These are phyloP conservation scores for Stenopsyche tienmushanensis DNA, from an alignment of 1,140 invertebrate species.

Conservation along the genomic window DNA sequence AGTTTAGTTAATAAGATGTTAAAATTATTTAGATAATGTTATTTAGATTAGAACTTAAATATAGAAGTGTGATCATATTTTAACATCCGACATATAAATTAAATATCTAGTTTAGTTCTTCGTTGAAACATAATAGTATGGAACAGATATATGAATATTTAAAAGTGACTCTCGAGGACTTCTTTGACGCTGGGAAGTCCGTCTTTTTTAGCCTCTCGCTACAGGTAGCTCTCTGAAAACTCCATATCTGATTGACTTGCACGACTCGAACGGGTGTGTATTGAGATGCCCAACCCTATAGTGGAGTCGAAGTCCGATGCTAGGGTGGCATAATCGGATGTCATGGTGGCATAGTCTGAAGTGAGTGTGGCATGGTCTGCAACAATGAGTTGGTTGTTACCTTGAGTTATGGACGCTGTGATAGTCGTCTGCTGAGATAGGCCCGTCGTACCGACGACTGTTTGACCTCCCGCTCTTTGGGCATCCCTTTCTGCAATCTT, in stretches of 20 bases:
- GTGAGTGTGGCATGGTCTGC: constrained; percentile 73
- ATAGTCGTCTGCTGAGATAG: constrained; percentile 35
- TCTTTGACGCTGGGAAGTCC: background rate
- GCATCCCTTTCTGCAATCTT: constrained; percentile 75
- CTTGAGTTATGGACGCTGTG: constrained; percentile 55
- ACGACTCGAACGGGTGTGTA: constrained; percentile 71
- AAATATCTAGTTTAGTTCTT: too few species aligned
- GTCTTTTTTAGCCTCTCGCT: constrained; percentile 45
- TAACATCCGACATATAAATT: too few species aligned
- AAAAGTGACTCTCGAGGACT: constrained; percentile 9
- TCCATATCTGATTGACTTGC: constrained; percentile 81
- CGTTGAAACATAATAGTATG: too few species aligned
- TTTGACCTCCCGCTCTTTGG: constrained; percentile 44
- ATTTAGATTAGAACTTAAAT: too few species aligned
- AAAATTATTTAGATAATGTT: too few species aligned
- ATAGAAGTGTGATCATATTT: too few species aligned
- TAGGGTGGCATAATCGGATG: constrained; percentile 69
- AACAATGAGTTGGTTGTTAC: constrained; percentile 60
- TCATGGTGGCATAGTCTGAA: constrained; percentile 70
- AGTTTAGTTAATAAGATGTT: too few species aligned
- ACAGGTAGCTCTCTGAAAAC: constrained; percentile 85
- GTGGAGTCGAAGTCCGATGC: constrained; percentile 75
- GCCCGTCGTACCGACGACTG: constrained; percentile 11
- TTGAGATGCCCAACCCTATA: constrained; percentile 63
- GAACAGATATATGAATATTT: constrained; percentile 46